Evolutionary conservation across 2,797 vertebrate genomes (phyloP).

Genomic region (Sebastes itinus): DNA sequence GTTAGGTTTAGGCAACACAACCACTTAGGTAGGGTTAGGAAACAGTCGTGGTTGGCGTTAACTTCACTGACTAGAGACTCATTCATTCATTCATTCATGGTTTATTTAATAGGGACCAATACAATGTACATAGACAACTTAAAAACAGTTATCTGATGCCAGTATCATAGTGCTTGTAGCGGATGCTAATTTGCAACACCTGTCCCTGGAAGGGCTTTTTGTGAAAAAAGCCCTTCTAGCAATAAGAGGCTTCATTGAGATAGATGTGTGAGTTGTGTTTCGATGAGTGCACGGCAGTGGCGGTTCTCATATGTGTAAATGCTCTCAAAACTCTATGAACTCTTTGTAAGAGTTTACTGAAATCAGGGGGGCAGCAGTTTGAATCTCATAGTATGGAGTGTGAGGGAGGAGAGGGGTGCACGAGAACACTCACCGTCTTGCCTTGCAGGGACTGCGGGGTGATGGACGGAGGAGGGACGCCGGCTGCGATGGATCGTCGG

Average conservation of each 20-base stretch:
- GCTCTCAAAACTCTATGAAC: background rate
- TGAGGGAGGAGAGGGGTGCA: background rate
- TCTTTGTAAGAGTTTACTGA: background rate
- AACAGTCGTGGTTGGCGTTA: too few species aligned
- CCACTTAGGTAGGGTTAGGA: too few species aligned
- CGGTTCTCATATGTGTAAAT: background rate
- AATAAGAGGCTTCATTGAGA: background rate
- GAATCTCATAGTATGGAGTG: background rate
- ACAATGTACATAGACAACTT: too few species aligned
- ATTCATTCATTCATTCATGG: too few species aligned
- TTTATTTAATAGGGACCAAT: too few species aligned
- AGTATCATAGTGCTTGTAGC: too few species aligned
- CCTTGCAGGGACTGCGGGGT: slow-evolving; percentile 91
- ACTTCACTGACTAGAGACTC: too few species aligned
- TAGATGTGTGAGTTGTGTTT: background rate
- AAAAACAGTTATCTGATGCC: too few species aligned
- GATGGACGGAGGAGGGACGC: slow-evolving; percentile 83
- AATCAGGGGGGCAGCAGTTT: background rate
- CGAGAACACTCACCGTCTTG: slow-evolving; percentile 88
- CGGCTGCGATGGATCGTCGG: slow-evolving; percentile 84
- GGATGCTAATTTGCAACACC: too few species aligned
- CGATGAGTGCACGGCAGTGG: background rate
- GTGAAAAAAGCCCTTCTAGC: background rate
- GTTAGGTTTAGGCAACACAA: too few species aligned
- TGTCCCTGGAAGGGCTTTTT: too few species aligned